Evolutionary conservation across 2,888 invertebrate genomes (phyloP), one percentile per base, ranked within the genome.

Genomic region (Drosophila paracracens): DNA sequence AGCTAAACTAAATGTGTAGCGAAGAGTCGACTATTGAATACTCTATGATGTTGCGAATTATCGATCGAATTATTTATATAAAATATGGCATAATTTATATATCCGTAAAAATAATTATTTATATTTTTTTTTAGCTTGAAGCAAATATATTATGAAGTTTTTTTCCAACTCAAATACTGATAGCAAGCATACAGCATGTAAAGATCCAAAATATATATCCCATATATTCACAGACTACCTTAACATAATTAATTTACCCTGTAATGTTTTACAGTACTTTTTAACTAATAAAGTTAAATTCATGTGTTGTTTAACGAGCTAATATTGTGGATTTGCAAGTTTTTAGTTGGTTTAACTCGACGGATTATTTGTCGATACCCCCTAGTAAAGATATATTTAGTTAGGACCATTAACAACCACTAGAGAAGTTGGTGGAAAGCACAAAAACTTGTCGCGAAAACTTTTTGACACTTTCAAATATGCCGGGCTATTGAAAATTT

Each of bases 381-480:
- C 25, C 25, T 8, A 27, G 10, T 38, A 25, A 40, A 43, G n/a
- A 31, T 29, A 54, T 61, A 57, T 51, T 69, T 40, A 50, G 63
- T 36, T 58, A 51, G 43, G 10, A 36, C 67, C 69, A 52, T 67
- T 43, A 36, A 53, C 35, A 53, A 46, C 40, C 62, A 65, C 25
- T 51, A n/a, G n/a, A 40, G 29, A n/a, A 58, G 50, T 48, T 63
- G 74, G 43, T 27, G 46, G 63, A 68, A 21, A 52, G 48, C 36
- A 77, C 61, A 64, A 63, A 70, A 82, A 83, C 46, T 77, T 80
- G 61, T 69, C 70, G 64, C 31, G 21, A 68, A 74, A 89, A 85
- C 71, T 87, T 85, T 85, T 77, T 81, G 85, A 89, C 85, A 85
- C 89, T 89, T 87, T 89, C 74, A 81, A 83, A 87, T 89, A 79